Evolutionary conservation across 2,888 invertebrate species (phyloP), one percentile per base, ranked within the genome.

Genomic region (Steinernema scapterisci): DNA sequence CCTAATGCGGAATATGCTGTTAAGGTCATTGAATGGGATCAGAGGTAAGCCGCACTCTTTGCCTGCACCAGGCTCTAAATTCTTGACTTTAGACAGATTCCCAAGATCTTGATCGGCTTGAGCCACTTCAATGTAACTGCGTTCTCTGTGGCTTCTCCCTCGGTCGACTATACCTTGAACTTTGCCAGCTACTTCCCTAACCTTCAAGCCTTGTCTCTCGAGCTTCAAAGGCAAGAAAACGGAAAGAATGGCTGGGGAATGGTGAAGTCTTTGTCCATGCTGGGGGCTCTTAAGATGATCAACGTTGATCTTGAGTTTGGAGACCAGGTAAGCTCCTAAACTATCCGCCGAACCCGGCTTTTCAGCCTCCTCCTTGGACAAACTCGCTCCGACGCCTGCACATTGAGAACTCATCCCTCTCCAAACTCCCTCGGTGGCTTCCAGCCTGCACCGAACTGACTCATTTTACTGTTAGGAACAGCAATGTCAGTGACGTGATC

Each of bases 361-460:
- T 75, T 43, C 51, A 79, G 54, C 25, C 70, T 21, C 70, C 82
- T 43, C 76, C 73, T 38, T 83, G 80, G 70, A 45, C 77, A 3
- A 13, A 71, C n/a, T 71, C 77, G 0, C 44, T 83, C 1, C 75
- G 70, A 0, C 77, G 80, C 48, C 73, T 85, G 16, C 84, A 84
- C 75, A 75, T 85, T 31, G 85, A 84, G 63, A 82, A 83, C 70
- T 81, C 81, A 9, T 74, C 80, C 0, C 70, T 84, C 5, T 72
- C 77, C 5, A 77, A 76, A 27, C 70, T 85, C 11, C 85, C 85
- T 3, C 79, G 80, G 56, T 85, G 85, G 85, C 48, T 85, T 0
- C 72, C 83, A 11, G 13, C 31, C 13, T 75, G 75, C 48, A 70
- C 21, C 5, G 73, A 45, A 7, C 73, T 81, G 5, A 72, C 73